Evolutionary conservation across 2,797 vertebrate species (phyloP).

Genomic region (Spinus pinus): DNA sequence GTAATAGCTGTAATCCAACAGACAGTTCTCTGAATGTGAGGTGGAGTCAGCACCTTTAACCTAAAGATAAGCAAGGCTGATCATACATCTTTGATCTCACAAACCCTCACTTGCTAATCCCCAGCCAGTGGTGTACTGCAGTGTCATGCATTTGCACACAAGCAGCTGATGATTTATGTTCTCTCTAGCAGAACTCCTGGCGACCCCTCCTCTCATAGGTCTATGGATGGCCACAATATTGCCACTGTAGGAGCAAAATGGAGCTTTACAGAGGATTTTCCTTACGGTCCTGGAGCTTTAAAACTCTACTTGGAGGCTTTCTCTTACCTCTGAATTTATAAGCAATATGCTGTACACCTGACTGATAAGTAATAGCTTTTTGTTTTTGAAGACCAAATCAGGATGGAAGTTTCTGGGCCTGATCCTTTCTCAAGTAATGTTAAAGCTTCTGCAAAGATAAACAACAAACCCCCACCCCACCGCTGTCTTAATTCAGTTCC

Average conservation of each 20-base stretch:
- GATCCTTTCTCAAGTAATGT: not conserved
- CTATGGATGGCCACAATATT: not conserved
- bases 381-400: not conserved
- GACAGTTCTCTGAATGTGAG: not conserved
- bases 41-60: not conserved
- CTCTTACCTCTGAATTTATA: not conserved
- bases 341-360: not conserved
- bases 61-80: not conserved
- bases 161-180: not conserved
- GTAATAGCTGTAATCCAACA: not conserved
- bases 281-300: not conserved
- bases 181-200: not conserved
- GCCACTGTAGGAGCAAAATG: not conserved
- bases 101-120: not conserved
- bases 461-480: rapidly evolving
- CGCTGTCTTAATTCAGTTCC: not conserved
- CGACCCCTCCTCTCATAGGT: not conserved
- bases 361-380: not conserved
- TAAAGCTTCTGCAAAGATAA: not conserved
- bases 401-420: not conserved
- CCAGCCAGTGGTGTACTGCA: not conserved
- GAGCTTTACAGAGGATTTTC: not conserved
- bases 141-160: not conserved
- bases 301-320: not conserved
- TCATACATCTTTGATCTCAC: not conserved